Conservation (phyloP, 2,797 vertebrate species). For the Enteromius radiatus region DNA sequence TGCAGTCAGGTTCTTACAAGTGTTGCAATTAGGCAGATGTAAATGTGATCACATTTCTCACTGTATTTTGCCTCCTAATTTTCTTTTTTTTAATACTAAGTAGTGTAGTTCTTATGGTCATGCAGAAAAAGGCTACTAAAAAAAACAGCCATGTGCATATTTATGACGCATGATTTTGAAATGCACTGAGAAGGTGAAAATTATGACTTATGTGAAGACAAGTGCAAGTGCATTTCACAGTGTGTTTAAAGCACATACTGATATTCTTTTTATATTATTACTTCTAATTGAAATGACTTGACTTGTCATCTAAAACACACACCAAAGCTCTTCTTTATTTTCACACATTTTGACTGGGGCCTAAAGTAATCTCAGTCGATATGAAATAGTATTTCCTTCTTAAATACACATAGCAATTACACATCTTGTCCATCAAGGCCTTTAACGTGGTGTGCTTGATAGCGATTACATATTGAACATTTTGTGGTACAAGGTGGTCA, state of each 20-base stretch:
- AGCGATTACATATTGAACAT: background rate
- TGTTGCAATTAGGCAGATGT: background rate
- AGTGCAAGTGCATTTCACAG: background rate
- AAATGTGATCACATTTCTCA: background rate
- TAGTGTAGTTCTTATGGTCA: background rate
- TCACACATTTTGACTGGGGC: background rate
- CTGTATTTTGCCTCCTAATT: background rate
- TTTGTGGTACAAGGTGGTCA: background rate
- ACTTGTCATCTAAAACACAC: background rate
- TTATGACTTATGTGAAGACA: background rate
- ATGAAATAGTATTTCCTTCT: background rate
- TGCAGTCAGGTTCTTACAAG: background rate
- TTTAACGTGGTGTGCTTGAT: background rate
- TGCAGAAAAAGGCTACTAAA: too few species aligned
- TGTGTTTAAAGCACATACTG: background rate
- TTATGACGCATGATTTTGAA: background rate
- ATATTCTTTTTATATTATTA: background rate
- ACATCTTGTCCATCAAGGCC: constrained; percentile 24
- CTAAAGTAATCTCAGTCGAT: background rate
- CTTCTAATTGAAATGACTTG: background rate
- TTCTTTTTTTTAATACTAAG: background rate
- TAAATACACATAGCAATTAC: background rate
- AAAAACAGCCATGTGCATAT: background rate
- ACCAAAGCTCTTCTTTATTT: background rate
- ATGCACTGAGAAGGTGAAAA: background rate